These are phyloP conservation scores for Papilio aristodemus DNA, from an alignment of 1,140 invertebrate genomes.

Conservation along the genomic window DNA sequence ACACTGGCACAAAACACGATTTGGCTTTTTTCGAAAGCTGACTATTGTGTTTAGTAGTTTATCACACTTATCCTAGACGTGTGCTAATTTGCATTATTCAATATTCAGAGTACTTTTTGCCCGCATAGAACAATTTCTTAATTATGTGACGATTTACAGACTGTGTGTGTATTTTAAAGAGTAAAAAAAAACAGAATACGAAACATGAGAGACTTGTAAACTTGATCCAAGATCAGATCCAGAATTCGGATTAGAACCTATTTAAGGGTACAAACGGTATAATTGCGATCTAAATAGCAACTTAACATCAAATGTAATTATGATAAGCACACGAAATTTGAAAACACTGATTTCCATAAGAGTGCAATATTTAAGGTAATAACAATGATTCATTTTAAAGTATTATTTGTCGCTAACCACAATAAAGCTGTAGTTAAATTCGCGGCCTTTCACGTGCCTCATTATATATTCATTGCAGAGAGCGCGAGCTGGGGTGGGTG, in stretches of 20 bases:
- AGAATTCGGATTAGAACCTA: no score
- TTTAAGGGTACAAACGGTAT: no score
- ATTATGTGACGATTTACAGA: background rate
- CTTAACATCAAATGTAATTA: no score
- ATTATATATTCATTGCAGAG: slow-evolving; percentile 73
- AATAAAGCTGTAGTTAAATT: slow-evolving; percentile 62
- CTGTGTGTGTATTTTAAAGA: background rate
- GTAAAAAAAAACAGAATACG: no score
- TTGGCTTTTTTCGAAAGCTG: slow-evolving; percentile 56
- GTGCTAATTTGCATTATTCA: slow-evolving; percentile 50
- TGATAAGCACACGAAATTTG: no score
- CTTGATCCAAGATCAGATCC: no score
- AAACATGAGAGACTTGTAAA: no score
- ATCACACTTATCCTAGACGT: slow-evolving; percentile 53
- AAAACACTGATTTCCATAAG: no score
- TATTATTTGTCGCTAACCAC: slow-evolving; percentile 58
- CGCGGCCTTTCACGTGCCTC: slow-evolving; percentile 71
- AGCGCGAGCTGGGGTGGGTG: slow-evolving; percentile 62
- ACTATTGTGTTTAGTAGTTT: slow-evolving; percentile 58
- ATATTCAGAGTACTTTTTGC: slow-evolving; percentile 2
- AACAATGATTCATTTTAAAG: slow-evolving; percentile 37
- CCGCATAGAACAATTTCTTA: background rate
- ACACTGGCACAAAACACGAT: slow-evolving; percentile 61
- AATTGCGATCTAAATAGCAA: no score
- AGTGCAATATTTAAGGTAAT: no score